Base-by-base conservation (phyloP, 2,888 invertebrate genomes). In the Micoletzkya japonica region DNA sequence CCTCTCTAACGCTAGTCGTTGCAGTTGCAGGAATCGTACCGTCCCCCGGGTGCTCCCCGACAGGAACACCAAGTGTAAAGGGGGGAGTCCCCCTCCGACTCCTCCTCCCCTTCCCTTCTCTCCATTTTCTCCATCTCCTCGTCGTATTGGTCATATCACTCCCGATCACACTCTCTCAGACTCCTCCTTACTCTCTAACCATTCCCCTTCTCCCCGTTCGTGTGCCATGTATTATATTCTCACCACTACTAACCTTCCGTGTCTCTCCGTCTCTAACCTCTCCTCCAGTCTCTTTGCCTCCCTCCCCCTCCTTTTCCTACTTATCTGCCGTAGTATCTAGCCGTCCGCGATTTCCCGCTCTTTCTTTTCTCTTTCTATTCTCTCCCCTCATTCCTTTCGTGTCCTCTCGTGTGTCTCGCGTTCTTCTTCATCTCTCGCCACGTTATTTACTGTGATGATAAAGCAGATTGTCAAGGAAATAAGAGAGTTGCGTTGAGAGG, bases 51-150 rank as follows among this genome's bases (percentile, higher is more conserved):
- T 20, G 60, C 60, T 26, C 59, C 34, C 7, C 64, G 74, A 26
- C 75, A 75, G 60, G 77, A 77, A 70, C 77, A 77, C 60, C 70
- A 73, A 64, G 77, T 77, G 56, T 77, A 57, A 77, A 37, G 52
- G 14, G 17, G 26, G 20, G 10, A 17, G 14, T 54, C 54, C 2
- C 26, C n/a, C 39, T 37, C 2, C 30, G 17, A 24, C 26, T 64
- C 32, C 20, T 50, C 50, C 37, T 34, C 49, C 34, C 60, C 39
- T 26, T 61, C 63, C 4, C 44, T 49, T 50, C 63, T 63, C 50
- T 49, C 26, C 44, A 14, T 14, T 37, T 14, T 28, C 39, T 49
- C 44, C 28, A n/a, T 37, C 49, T 61, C 44, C 28, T 49, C 39
- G 14, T 59, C 59, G 34, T 59, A 17, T 26, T 59, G 44, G 59